Evolutionary conservation across 2,797 vertebrate genomes (phyloP).

Genomic region (Parambassis ranga): DNA sequence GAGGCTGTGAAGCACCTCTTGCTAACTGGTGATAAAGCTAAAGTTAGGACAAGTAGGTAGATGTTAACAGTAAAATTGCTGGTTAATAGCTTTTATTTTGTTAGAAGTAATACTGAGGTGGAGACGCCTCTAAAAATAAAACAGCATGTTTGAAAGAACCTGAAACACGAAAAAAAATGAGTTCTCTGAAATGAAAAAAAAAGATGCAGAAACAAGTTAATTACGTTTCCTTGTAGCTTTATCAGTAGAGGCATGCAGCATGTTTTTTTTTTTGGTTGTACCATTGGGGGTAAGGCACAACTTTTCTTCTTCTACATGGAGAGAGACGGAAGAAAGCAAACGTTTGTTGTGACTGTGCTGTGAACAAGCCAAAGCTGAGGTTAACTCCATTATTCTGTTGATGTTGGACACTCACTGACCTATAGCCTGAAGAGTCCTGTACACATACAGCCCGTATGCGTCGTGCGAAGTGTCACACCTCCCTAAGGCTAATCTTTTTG

Average conservation of each 20-base stretch:
- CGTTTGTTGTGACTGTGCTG: neutral
- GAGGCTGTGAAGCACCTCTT: neutral
- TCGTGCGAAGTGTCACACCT: slow-evolving; percentile 13
- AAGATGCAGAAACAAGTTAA: too few relatives aligned
- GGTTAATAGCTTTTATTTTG: neutral
- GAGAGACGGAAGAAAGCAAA: slow-evolving; percentile 1
- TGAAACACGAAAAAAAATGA: too few relatives aligned
- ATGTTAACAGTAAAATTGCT: neutral
- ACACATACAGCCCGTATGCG: slow-evolving; percentile 7
- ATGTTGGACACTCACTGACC: slow-evolving; percentile 48
- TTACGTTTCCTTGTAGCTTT: too few relatives aligned
- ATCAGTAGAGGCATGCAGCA: too few relatives aligned
- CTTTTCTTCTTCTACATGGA: neutral
- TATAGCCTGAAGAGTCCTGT: slow-evolving; percentile 42
- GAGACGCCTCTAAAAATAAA: too few relatives aligned
- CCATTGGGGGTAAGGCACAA: too few relatives aligned
- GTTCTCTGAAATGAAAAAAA: too few relatives aligned
- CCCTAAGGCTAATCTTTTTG: slow-evolving; percentile 15
- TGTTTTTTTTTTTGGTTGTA: too few relatives aligned
- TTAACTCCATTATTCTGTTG: slow-evolving; percentile 47
- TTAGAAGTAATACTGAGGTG: too few relatives aligned
- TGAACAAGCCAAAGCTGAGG: slow-evolving; percentile 45
- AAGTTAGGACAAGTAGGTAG: neutral
- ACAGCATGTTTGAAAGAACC: too few relatives aligned
- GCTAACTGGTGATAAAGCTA: neutral